These are phyloP conservation scores for Phenganax stokvisi DNA, from an alignment of 92 coral and sea anemone genomes.

Conservation along the genomic window DNA sequence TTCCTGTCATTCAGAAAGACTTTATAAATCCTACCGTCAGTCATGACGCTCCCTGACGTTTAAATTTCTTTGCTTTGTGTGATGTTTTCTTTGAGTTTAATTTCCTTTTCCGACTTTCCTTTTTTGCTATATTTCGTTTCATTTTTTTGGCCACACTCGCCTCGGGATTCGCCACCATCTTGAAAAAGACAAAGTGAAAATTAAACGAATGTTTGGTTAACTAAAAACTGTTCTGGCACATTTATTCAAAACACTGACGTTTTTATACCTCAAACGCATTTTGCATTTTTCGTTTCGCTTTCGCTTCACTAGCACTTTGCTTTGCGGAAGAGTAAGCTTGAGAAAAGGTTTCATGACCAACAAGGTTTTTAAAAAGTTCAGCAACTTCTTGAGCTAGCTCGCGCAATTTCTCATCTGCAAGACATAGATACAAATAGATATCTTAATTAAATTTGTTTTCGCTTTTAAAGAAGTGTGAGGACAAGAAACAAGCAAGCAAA, in stretches of 20 bases:
- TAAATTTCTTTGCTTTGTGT: constrained; percentile 61
- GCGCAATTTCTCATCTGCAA: constrained; percentile 50
- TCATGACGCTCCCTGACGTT: constrained; percentile 38
- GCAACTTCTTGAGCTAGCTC: constrained; percentile 76
- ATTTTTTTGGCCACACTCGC: constrained; percentile 71
- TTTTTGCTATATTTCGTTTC: constrained; percentile 79
- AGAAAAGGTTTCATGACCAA: constrained; percentile 71
- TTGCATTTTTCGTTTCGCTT: constrained; percentile 65
- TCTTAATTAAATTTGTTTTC: too few relatives aligned
- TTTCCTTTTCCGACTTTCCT: constrained; percentile 76
- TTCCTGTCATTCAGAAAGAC: too few relatives aligned
- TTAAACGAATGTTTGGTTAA: background rate
- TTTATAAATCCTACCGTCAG: too few relatives aligned
- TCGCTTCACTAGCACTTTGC: constrained; percentile 60
- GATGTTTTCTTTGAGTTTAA: constrained; percentile 65
- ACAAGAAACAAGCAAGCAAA: too few relatives aligned
- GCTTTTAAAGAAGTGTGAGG: too few relatives aligned
- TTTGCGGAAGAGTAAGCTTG: constrained; percentile 71
- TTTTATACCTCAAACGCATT: constrained; percentile 77
- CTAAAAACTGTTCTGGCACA: background rate
- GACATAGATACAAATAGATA: background rate
- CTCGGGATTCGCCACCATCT: constrained; percentile 91
- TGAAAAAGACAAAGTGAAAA: background rate
- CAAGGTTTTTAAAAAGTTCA: constrained; percentile 74
- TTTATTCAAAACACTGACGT: background rate